phyloP scores from a whole-genome alignment of 2,797 vertebrate genomes.

The Sebastes vulpes region DNA sequence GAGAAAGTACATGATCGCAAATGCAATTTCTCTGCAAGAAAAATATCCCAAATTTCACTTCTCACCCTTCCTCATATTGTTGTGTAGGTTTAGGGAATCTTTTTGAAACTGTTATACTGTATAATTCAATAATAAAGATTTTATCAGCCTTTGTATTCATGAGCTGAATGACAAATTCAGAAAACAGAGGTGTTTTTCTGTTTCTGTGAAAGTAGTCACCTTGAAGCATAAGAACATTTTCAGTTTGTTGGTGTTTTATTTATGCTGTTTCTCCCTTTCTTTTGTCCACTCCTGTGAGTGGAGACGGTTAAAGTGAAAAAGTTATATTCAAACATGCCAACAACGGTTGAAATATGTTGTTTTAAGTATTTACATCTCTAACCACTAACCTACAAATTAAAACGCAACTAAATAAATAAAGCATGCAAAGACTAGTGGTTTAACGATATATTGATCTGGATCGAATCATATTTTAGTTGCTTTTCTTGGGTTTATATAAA shows the following conservation, averaged over 20 bases:
- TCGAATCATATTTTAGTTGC: too few species aligned
- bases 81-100: neutral
- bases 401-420: neutral
- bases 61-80: neutral
- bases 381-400: neutral
- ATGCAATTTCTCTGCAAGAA: constrained; percentile 27
- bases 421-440: too few species aligned
- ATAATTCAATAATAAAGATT: constrained; percentile 27
- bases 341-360: neutral
- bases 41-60: constrained; percentile 14
- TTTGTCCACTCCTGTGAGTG: neutral
- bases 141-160: constrained; percentile 23
- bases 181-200: constrained; percentile 14
- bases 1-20: constrained; percentile 20
- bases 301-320: neutral
- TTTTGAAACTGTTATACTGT: constrained; percentile 2
- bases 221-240: constrained; percentile 30
- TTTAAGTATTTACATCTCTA: neutral
- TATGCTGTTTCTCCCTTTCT: constrained; percentile 17
- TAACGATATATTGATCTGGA: too few species aligned
- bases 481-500: too few species aligned
- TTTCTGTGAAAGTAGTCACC: constrained; percentile 27
- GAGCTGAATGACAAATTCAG: constrained; percentile 13
- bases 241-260: constrained; percentile 37
- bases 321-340: neutral